These are phyloP conservation scores for Drosophila seguyi DNA, from an alignment of 1,140 invertebrate genomes.

Conservation along the genomic window DNA sequence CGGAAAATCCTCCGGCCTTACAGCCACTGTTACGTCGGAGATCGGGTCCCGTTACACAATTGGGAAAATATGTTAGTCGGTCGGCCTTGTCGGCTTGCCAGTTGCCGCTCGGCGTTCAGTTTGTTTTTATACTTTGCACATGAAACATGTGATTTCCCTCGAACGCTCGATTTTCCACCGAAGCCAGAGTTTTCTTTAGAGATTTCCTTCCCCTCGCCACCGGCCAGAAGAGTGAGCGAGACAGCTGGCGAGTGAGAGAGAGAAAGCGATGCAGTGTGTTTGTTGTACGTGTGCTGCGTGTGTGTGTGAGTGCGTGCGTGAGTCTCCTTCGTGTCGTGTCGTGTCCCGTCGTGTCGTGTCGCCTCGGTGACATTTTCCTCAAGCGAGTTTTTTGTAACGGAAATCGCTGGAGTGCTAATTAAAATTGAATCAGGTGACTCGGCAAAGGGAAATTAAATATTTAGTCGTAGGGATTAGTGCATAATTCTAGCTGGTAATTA, in stretches of 20 bases:
- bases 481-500: slow-evolving; percentile 8
- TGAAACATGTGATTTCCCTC: slow-evolving; percentile 81
- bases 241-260: slow-evolving; percentile 6
- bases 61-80: slow-evolving; percentile 47
- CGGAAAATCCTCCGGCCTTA: slow-evolving; percentile 6
- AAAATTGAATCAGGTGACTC: slow-evolving; percentile 35
- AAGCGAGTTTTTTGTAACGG: slow-evolving; percentile 47
- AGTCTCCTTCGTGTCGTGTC: slow-evolving; percentile 33
- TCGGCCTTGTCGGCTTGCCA: slow-evolving; percentile 30
- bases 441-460: neutral
- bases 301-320: slow-evolving; percentile 33
- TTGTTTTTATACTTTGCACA: slow-evolving; percentile 83
- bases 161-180: slow-evolving; percentile 48
- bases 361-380: slow-evolving; percentile 39
- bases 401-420: slow-evolving; percentile 53
- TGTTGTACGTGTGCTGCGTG: slow-evolving; percentile 21
- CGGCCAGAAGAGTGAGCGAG: neutral
- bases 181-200: slow-evolving; percentile 74
- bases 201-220: slow-evolving; percentile 49
- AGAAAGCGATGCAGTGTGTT: slow-evolving; percentile 15
- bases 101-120: slow-evolving; percentile 59
- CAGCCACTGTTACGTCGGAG: slow-evolving; percentile 16
- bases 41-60: slow-evolving; percentile 42
- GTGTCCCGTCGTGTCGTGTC: slow-evolving; percentile 12
- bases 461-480: slow-evolving; percentile 7